phyloP scores from a whole-genome alignment of 2,113 vertebrate species.

The Cyanoramphus novaezelandiae region DNA sequence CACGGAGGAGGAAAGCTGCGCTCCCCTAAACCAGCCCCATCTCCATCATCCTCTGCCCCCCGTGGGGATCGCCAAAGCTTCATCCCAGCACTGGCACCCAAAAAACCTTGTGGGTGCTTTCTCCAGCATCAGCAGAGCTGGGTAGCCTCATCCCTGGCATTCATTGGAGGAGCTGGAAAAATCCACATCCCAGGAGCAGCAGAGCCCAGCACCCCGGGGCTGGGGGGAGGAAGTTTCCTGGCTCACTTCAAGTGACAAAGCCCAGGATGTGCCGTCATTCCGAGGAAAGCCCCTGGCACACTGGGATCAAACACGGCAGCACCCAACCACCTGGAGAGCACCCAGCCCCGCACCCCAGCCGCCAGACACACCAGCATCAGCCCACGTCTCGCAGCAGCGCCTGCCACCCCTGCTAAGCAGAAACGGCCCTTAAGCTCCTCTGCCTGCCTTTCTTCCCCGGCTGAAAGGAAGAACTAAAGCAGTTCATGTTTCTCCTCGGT shows the following conservation, averaged over 20 bases:
- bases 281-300: neutral
- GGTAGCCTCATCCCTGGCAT: rapidly evolving
- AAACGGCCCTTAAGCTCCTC: neutral
- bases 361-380: neutral
- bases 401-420: constrained; percentile 44
- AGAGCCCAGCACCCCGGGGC: rapidly evolving
- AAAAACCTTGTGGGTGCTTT: rapidly evolving
- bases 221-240: neutral
- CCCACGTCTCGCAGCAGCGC: neutral
- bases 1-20: neutral
- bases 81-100: neutral
- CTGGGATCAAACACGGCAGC: constrained; percentile 35
- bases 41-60: neutral
- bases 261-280: neutral
- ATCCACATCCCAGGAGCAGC: rapidly evolving
- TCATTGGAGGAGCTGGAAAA: neutral
- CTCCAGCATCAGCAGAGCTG: neutral
- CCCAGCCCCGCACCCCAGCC: neutral
- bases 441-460: neutral
- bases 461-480: constrained; percentile 43
- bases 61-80: neutral
- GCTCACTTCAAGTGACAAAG: neutral
- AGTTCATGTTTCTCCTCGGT: constrained; percentile 54
- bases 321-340: neutral
- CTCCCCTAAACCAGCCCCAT: neutral